These are phyloP conservation scores for Orchestia grillus DNA, from an alignment of 1,140 invertebrate species.

Conservation along the genomic window DNA sequence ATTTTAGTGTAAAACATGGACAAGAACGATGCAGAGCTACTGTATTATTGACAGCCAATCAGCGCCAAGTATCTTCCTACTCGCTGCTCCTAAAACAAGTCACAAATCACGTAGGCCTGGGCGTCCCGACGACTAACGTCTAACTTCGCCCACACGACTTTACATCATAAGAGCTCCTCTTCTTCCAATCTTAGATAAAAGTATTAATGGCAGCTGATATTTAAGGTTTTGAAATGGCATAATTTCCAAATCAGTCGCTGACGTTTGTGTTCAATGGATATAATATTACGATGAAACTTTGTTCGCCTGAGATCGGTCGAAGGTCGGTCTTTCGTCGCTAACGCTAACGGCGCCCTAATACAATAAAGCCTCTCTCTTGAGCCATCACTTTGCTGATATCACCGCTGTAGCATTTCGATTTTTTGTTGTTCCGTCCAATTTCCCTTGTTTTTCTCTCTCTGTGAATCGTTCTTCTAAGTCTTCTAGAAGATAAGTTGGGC, in stretches of 20 bases:
- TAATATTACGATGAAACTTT: background rate
- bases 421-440: background rate
- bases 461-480: background rate
- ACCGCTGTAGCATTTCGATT: background rate
- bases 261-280: background rate
- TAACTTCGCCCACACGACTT: background rate
- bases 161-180: background rate
- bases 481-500: background rate
- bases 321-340: background rate
- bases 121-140: background rate
- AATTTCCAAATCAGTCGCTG: background rate
- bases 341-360: slow-evolving; percentile 9
- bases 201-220: background rate
- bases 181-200: background rate
- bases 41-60: slow-evolving; percentile 40
- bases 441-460: background rate
- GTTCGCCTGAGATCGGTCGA: background rate
- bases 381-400: slow-evolving; percentile 44
- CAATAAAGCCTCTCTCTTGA: background rate
- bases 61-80: slow-evolving; percentile 13
- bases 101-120: background rate
- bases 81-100: slow-evolving; percentile 25
- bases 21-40: slow-evolving; percentile 7
- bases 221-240: background rate
- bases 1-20: background rate